Base-by-base conservation (phyloP, 2,113 vertebrate species). In the Zingel zingel region DNA sequence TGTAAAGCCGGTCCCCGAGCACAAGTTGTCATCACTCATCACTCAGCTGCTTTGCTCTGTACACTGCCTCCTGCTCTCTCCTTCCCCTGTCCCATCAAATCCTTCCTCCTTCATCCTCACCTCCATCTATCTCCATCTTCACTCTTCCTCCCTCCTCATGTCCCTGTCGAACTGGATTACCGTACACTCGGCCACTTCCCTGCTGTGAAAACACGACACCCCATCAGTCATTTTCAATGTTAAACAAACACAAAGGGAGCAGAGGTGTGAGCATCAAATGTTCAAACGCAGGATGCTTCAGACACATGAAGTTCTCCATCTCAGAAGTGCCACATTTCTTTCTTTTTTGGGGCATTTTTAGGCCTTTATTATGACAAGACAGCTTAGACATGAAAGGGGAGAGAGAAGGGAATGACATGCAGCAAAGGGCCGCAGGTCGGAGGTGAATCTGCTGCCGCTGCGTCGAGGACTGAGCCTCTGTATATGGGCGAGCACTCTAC, bases 1-100 rank as follows among this genome's bases (percentile, higher is more conserved):
- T 36, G 78, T 94, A 94, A 94, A 86, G 61, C 54, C 16, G 53
- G 70, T 90, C 89, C 87, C 89, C 68, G 71, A 92, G 87, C 91
- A 59, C 74, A 72, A 76, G 83, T 90, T 85, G 78, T 93, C 91
- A 89, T 82, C 74, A 74, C 62, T 87, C 86, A 86, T 89, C 83
- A 74, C 84, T 91, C 90, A 79, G 59, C 81, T 10, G 65, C 77
- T 84, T 39, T 14, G 63, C 78, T 79, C 74, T 50, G 63, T 12
- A 50, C 11, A 63, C 70, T 36, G 45, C 75, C 56, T 84, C 73
- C 63, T 74, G 80, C 77, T 84, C 47, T 73, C 8, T 73, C 8
- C 58, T 70, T 73, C 74, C 68, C 72, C 76, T n/a, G 53, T 79
- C 58, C 68, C 27, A 36, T 79, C 67, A 73, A 70, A 79, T 56